A percentile compares a stretch with the other conserved stretches of the same genome.
These are phyloP conservation scores for Parelbella ahira DNA, from an alignment of 2,888 invertebrate species.

Conservation along the genomic window DNA sequence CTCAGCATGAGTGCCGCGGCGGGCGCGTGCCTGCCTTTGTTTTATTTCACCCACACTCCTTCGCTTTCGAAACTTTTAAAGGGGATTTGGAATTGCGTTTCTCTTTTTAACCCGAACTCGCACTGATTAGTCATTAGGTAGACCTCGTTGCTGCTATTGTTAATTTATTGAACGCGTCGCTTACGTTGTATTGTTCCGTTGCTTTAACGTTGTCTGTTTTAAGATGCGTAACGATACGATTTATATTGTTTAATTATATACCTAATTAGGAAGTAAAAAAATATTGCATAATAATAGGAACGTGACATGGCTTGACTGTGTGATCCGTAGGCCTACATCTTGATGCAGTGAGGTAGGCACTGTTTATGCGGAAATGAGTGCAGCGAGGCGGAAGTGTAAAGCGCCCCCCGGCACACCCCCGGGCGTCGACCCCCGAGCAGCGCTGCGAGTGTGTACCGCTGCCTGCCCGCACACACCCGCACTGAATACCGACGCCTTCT, in stretches of 20 bases:
- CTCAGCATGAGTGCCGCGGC: conserved; percentile 73
- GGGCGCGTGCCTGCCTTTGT: conserved; percentile 73
- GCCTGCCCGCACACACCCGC: conserved; percentile 36
- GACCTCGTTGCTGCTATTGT: conserved; percentile 6
- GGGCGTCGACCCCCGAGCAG: conserved; percentile 62
- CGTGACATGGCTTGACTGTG: conserved; percentile 29
- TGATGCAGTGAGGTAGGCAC: conserved; percentile 54
- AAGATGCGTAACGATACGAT: too few relatives aligned
- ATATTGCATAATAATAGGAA: conserved; percentile 15
- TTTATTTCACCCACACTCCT: conserved; percentile 76
- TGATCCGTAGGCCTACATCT: conserved; percentile 48
- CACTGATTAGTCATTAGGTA: conserved; percentile 46
- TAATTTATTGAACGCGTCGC: background rate
- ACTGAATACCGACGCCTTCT: conserved; percentile 35
- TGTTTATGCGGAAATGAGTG: conserved; percentile 77
- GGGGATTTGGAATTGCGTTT: conserved; percentile 70
- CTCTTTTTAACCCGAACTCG: conserved; percentile 58
- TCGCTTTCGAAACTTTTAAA: conserved; percentile 72
- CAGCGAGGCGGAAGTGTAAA: conserved; percentile 74
- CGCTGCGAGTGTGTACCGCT: conserved; percentile 37
- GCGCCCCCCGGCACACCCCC: conserved; percentile 58
- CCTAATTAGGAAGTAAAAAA: conserved; percentile 17
- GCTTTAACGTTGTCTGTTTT: too few relatives aligned
- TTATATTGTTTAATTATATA: conserved; percentile 20
- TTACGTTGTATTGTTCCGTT: background rate